Evolutionary conservation across 2,797 vertebrate genomes (phyloP).

Genomic region (Naso thynnoides): DNA sequence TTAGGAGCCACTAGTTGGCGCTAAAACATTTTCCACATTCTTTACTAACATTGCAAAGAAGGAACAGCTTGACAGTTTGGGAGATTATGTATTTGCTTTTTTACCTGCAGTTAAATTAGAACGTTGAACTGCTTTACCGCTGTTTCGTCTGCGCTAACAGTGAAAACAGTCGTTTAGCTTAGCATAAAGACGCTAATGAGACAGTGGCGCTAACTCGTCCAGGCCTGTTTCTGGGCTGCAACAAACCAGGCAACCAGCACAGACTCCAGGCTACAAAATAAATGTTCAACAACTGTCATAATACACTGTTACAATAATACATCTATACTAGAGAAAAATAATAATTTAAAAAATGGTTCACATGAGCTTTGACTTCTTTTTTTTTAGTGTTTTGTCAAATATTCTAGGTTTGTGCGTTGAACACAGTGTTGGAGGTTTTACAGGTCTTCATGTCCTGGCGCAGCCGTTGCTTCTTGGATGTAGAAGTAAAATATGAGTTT

Average conservation of each 20-base stretch:
- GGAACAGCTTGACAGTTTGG: not conserved
- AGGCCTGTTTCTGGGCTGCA: too few species aligned
- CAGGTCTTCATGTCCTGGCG: constrained; percentile 8
- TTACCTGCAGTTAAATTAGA: not conserved
- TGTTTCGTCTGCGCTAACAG: not conserved
- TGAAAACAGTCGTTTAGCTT: not conserved
- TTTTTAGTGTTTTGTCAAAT: not conserved
- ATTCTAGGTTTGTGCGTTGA: too few species aligned
- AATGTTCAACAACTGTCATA: too few species aligned
- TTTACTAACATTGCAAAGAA: not conserved
- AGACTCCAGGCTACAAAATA: too few species aligned
- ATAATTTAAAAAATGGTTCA: too few species aligned
- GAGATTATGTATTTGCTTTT: not conserved
- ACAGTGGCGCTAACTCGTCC: not conserved
- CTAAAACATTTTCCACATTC: not conserved
- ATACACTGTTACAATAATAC: too few species aligned
- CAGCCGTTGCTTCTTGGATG: not conserved
- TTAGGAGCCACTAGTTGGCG: not conserved
- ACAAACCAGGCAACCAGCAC: too few species aligned
- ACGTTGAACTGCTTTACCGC: not conserved
- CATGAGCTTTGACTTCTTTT: accelerated
- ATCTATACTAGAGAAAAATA: too few species aligned
- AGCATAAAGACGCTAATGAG: not conserved
- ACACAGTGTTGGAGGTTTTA: not conserved
- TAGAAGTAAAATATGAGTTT: not conserved